Conservation (phyloP, 2,113 vertebrate species). For the Tautogolabrus adspersus region DNA sequence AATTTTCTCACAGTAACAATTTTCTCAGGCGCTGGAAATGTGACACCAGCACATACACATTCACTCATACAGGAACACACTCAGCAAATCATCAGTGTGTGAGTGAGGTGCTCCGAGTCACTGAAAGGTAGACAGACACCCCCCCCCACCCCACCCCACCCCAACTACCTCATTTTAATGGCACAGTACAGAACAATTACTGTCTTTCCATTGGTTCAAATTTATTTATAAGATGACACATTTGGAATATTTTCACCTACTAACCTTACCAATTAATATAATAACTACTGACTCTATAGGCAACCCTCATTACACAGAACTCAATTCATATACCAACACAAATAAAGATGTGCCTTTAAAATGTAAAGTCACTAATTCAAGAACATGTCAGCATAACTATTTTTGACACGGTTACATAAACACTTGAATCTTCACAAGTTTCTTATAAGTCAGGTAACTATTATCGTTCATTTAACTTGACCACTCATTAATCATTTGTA, state of each 20-base stretch:
- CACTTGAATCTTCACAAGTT: too few species aligned
- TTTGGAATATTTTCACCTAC: not conserved
- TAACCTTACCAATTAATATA: too few species aligned
- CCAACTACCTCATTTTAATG: slow-evolving; percentile 34
- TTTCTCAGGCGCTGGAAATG: slow-evolving; percentile 66
- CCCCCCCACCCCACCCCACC: not conserved
- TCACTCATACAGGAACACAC: slow-evolving; percentile 16
- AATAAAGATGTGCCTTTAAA: too few species aligned
- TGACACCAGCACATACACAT: slow-evolving; percentile 47
- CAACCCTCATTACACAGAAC: too few species aligned
- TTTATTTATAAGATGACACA: slow-evolving; percentile 27
- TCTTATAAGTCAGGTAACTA: too few species aligned
- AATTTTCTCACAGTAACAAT: slow-evolving; percentile 66
- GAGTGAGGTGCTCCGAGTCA: slow-evolving; percentile 30
- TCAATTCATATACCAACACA: too few species aligned
- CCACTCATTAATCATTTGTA: too few species aligned
- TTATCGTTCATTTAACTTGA: too few species aligned
- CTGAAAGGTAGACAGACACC: slow-evolving; percentile 42
- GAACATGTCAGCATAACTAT: too few species aligned
- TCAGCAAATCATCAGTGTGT: slow-evolving; percentile 48
- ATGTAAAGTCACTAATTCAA: too few species aligned
- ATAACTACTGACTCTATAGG: too few species aligned
- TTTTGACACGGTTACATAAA: too few species aligned
- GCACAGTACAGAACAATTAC: slow-evolving; percentile 22
- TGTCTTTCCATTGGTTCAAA: slow-evolving; percentile 34